Evolutionary conservation across 2,888 invertebrate species (phyloP).

Genomic region (Conus canariensis): DNA sequence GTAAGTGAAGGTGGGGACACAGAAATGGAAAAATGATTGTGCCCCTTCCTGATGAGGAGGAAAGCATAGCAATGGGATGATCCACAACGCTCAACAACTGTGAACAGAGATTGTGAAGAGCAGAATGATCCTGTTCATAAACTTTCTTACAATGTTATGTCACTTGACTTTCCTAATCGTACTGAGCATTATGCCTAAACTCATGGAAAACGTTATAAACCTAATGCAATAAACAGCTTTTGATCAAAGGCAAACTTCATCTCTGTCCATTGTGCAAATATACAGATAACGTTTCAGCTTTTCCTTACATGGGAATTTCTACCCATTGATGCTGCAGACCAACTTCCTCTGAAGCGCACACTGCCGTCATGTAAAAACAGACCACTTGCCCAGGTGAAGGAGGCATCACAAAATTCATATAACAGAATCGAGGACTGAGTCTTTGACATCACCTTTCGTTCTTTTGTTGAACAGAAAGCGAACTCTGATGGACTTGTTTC

Average conservation of each 20-base stretch:
- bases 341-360: constrained; percentile 21
- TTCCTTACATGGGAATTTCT: constrained; percentile 16
- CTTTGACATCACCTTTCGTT: not conserved
- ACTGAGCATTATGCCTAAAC: too few relatives aligned
- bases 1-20: too few relatives aligned
- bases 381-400: constrained; percentile 3
- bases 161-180: too few relatives aligned
- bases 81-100: too few relatives aligned
- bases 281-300: not conserved
- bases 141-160: too few relatives aligned
- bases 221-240: too few relatives aligned
- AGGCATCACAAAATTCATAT: constrained; percentile 26
- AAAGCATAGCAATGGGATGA: too few relatives aligned
- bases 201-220: too few relatives aligned
- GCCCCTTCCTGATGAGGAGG: too few relatives aligned
- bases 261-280: not conserved
- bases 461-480: not conserved
- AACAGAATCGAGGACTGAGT: constrained; percentile 4
- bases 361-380: constrained; percentile 4
- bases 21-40: too few relatives aligned
- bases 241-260: not conserved
- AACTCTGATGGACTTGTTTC: not conserved
- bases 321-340: not conserved
- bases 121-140: too few relatives aligned
- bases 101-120: too few relatives aligned